phyloP scores from a whole-genome alignment of 1,140 invertebrate genomes.

The Drosophila bocki region DNA sequence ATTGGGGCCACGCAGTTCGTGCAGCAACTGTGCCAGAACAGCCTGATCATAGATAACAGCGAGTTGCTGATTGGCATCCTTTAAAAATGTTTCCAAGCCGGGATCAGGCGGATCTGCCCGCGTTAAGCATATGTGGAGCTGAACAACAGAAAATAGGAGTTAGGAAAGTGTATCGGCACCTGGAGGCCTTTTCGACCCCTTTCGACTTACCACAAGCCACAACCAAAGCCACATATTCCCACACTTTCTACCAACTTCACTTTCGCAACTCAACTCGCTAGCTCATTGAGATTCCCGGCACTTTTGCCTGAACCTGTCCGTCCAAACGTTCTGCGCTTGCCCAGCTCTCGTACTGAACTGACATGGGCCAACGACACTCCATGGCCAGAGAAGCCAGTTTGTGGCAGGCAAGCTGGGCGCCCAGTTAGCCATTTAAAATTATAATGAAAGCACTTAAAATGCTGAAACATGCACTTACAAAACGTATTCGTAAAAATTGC shows the following conservation, averaged over 20 bases:
- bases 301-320: slow-evolving; percentile 15
- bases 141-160: not conserved
- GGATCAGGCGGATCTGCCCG: slow-evolving; percentile 10
- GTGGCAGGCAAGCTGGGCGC: slow-evolving; percentile 4
- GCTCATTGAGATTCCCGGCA: slow-evolving; percentile 45
- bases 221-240: slow-evolving; percentile 33
- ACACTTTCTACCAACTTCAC: slow-evolving; percentile 36
- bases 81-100: slow-evolving; percentile 48
- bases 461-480: slow-evolving; percentile 6
- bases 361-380: slow-evolving; percentile 27
- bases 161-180: not conserved
- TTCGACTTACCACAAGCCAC: slow-evolving; percentile 44
- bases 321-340: slow-evolving; percentile 42
- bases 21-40: slow-evolving; percentile 56
- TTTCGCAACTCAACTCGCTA: slow-evolving; percentile 20
- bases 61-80: slow-evolving; percentile 59
- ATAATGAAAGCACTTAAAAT: slow-evolving; percentile 36
- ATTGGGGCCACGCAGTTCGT: slow-evolving; percentile 62
- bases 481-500: not conserved
- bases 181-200: not conserved
- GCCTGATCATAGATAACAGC: slow-evolving; percentile 66
- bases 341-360: slow-evolving; percentile 47
- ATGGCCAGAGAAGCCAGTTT: slow-evolving; percentile 22
- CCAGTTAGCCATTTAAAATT: slow-evolving; percentile 58
- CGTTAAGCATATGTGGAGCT: not conserved